Conservation (phyloP, 2,113 vertebrate genomes). For the Onychostoma macrolepis region DNA sequence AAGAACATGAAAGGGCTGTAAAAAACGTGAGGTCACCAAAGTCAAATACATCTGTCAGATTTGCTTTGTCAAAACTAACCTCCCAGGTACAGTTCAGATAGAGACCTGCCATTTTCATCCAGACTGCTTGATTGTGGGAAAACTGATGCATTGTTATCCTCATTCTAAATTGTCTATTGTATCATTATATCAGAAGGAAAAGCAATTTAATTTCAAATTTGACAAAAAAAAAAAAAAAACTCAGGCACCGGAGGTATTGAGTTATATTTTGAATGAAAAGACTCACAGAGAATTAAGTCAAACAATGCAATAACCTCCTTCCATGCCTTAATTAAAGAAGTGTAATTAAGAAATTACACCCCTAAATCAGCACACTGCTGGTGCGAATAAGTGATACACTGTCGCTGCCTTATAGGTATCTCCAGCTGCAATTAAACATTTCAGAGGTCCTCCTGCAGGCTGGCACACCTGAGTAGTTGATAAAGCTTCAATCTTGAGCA, state of each 20-base stretch:
- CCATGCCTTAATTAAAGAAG: slow-evolving; percentile 48
- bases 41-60: slow-evolving; percentile 27
- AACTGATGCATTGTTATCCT: not conserved
- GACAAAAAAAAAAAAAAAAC: not conserved
- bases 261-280: slow-evolving; percentile 34
- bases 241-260: not conserved
- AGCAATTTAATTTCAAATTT: not conserved
- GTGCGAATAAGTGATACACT: slow-evolving; percentile 37
- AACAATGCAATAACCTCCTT: slow-evolving; percentile 27
- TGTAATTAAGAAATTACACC: slow-evolving; percentile 46
- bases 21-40: slow-evolving; percentile 10
- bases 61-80: slow-evolving; percentile 5
- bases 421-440: slow-evolving; percentile 55
- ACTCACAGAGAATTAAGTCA: slow-evolving; percentile 21
- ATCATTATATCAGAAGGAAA: not conserved
- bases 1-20: not conserved
- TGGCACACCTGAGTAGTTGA: slow-evolving; percentile 52
- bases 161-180: not conserved
- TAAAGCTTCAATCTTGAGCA: slow-evolving; percentile 56
- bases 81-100: not conserved
- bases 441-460: slow-evolving; percentile 55
- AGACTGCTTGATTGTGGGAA: not conserved
- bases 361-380: slow-evolving; percentile 50
- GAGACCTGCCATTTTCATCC: not conserved
- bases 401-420: slow-evolving; percentile 35